Evolutionary conservation across 2,888 invertebrate species (phyloP).

Genomic region (Rhorus exstirpatorius): DNA sequence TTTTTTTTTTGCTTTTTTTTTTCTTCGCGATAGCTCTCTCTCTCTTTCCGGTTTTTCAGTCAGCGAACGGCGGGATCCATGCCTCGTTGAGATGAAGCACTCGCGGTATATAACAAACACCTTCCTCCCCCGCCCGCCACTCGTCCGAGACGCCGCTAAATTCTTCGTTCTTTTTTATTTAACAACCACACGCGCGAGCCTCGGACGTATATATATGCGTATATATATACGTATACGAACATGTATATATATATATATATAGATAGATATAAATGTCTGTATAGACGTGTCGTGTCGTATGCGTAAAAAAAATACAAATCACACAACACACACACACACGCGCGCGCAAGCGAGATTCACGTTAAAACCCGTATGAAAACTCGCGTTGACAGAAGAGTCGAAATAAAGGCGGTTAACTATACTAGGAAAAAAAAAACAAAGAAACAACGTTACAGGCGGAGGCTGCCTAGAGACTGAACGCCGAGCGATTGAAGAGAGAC

Average conservation of each 20-base stretch:
- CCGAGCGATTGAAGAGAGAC: slow-evolving; percentile 28
- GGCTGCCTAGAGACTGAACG: slow-evolving; percentile 82
- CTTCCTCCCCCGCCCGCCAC: slow-evolving; percentile 10
- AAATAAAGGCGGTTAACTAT: slow-evolving; percentile 77
- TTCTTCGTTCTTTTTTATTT: slow-evolving; percentile 50
- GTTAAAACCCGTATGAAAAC: slow-evolving; percentile 48
- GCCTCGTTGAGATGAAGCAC: slow-evolving; percentile 40
- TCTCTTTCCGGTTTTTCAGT: slow-evolving; percentile 35
- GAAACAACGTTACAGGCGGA: slow-evolving; percentile 81
- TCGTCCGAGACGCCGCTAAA: slow-evolving; percentile 42
- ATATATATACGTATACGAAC: slow-evolving; percentile 9
- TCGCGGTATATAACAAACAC: slow-evolving; percentile 25
- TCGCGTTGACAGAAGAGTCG: slow-evolving; percentile 71
- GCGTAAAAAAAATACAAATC: slow-evolving; percentile 34
- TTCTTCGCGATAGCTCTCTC: neutral
- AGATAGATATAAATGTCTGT: neutral
- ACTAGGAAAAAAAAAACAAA: slow-evolving; percentile 84
- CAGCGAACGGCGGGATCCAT: slow-evolving; percentile 60
- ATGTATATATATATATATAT: slow-evolving; percentile 20
- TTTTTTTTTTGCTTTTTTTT: no score
- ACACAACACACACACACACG: slow-evolving; percentile 20
- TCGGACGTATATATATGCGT: slow-evolving; percentile 2
- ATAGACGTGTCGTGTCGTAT: slow-evolving; percentile 37
- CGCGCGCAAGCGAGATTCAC: slow-evolving; percentile 28
- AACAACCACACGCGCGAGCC: slow-evolving; percentile 44